Conservation (phyloP, 2,888 invertebrate species). For the Eucera pruinosa region DNA sequence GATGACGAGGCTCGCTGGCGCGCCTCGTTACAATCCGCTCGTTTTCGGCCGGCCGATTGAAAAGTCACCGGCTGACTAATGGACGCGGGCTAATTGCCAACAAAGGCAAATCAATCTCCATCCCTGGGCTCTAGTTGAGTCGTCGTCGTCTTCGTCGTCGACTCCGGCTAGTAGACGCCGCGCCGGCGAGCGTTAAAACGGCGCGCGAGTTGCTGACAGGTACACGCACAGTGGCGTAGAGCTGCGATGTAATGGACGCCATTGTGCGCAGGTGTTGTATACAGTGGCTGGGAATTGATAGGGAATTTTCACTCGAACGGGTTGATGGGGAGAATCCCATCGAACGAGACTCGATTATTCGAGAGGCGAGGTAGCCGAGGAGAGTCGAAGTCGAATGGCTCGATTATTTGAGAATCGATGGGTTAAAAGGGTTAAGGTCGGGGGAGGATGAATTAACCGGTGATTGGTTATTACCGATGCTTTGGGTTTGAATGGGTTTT, state of each 20-base stretch:
- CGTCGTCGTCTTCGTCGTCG: too few relatives aligned
- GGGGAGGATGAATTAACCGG: conserved; percentile 9
- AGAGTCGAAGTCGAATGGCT: too few relatives aligned
- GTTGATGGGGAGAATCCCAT: too few relatives aligned
- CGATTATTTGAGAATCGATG: not conserved
- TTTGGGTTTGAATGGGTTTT: too few relatives aligned
- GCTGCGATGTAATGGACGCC: not conserved
- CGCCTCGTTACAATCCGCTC: conserved; percentile 62
- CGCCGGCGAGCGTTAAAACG: conserved; percentile 69
- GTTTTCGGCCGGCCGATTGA: conserved; percentile 78
- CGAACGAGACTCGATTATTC: too few relatives aligned
- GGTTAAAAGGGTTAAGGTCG: too few relatives aligned
- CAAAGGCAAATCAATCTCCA: conserved; percentile 80
- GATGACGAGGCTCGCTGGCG: conserved; percentile 68
- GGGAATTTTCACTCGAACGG: too few relatives aligned
- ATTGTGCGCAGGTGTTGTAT: too few relatives aligned
- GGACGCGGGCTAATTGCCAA: conserved; percentile 79
- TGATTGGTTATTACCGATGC: conserved; percentile 6
- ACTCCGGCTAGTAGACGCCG: conserved; percentile 62
- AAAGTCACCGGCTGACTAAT: conserved; percentile 80
- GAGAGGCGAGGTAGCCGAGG: too few relatives aligned
- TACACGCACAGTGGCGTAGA: conserved; percentile 61
- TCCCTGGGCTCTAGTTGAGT: conserved; percentile 75
- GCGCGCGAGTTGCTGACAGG: conserved; percentile 67
- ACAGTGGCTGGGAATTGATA: too few relatives aligned